Base-by-base conservation (phyloP, 1,140 invertebrate species). In the Bombus affinis region DNA sequence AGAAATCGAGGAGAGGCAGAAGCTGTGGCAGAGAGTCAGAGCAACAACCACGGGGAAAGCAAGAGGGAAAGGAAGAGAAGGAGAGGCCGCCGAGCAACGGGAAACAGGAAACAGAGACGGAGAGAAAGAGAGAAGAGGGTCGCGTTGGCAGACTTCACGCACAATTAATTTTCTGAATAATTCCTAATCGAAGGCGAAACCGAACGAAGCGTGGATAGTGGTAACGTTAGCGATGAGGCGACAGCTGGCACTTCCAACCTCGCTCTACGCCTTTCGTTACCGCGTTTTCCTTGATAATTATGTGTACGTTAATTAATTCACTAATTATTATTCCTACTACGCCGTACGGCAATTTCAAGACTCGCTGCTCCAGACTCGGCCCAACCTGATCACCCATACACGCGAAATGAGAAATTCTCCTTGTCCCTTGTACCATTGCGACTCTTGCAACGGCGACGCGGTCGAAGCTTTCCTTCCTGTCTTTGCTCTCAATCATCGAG, bases 91-190 rank as follows among this genome's bases (percentile, higher is more conserved):
- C 15, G 35, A 74, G 47, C 15, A 22, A 35, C 18, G 74, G 37
- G 68, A 72, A 18, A 72, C 22, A 73, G 35, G 68, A 81, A 42
- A 68, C 13, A 59, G 75, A 72, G 75, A 72, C 2, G 53, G 70
- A 74, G 75, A 59, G 53, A 80, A 39, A 70, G 59, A 74, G 35
- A 44, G 15, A 66, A 71, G 80, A 76, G 73, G 80, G 68, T 83
- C 39, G 74, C 65, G 82, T 68, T 79, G 77, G 82, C 86, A 88
- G 92, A 92, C 92, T 95, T 95, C 89, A 94, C 94, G 94, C 94
- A 94, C 94, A 95, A 95, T 95, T 95, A 95, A 95, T 95, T 95
- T 94, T 91, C 90, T 92, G 92, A 92, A 93, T 94, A 93, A 94
- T 93, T 93, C 92, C 87, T 90, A 93, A 94, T 94, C 93, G 92